Conservation (phyloP, 2,888 invertebrate genomes). For the Salticus scenicus region DNA sequence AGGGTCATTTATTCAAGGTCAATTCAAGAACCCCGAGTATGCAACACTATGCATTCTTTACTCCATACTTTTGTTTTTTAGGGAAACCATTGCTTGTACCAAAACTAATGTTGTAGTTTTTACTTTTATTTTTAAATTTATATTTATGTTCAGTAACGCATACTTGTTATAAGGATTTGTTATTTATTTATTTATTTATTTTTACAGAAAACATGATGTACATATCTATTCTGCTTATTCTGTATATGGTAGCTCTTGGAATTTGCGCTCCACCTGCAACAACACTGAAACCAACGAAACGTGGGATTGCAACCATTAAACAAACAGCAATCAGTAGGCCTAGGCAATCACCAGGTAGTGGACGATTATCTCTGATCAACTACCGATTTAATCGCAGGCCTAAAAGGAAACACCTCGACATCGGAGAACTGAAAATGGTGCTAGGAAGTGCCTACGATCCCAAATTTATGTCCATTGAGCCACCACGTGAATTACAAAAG, state of each 20-base stretch:
- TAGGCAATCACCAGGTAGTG: background rate
- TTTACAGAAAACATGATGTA: background rate
- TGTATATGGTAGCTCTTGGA: background rate
- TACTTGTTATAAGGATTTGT: too few relatives aligned
- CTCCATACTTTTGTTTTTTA: too few relatives aligned
- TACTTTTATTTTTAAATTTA: too few relatives aligned
- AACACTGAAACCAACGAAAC: background rate
- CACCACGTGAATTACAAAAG: constrained; percentile 20
- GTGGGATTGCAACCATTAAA: constrained; percentile 15
- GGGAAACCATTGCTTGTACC: too few relatives aligned
- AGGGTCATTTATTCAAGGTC: too few relatives aligned
- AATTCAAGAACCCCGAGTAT: too few relatives aligned
- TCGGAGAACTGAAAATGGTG: constrained; percentile 41
- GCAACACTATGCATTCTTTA: too few relatives aligned
- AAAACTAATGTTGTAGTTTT: too few relatives aligned
- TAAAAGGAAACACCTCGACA: constrained; percentile 48
- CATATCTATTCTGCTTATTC: background rate
- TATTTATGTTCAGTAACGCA: too few relatives aligned
- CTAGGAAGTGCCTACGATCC: constrained; percentile 71
- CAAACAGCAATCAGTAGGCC: constrained; percentile 7
- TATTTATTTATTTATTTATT: background rate
- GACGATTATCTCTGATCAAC: constrained; percentile 37
- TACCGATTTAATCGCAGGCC: constrained; percentile 33
- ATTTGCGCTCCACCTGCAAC: background rate
- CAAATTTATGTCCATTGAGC: constrained; percentile 71